Percentiles rank a stretch among this genome's conserved stretches.
Evolutionary conservation across 2,797 vertebrate genomes (phyloP).

Genomic region (Poecilia gillii): DNA sequence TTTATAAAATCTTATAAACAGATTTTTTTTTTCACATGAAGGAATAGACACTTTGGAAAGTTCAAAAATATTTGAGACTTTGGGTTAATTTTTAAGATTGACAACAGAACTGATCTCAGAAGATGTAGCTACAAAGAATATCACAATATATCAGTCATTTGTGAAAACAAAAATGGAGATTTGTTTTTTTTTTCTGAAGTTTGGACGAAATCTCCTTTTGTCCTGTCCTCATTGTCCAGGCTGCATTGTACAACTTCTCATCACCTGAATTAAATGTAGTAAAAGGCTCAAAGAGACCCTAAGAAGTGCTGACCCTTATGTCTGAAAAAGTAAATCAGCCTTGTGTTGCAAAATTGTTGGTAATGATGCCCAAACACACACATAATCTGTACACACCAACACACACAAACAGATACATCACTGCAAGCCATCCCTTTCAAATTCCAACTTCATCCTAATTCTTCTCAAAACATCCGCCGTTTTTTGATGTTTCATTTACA

Average conservation of each 20-base stretch:
- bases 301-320: neutral
- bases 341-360: neutral
- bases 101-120: neutral
- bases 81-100: neutral
- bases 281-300: neutral
- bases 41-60: neutral
- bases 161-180: neutral
- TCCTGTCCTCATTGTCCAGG: neutral
- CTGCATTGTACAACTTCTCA: neutral
- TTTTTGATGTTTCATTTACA: slow-evolving; percentile 72
- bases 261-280: neutral
- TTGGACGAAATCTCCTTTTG: neutral
- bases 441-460: slow-evolving; percentile 54
- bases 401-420: slow-evolving; percentile 14
- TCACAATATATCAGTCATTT: neutral
- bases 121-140: neutral
- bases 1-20: neutral
- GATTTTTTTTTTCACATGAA: neutral
- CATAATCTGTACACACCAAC: neutral
- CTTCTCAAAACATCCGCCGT: slow-evolving; percentile 49
- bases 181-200: neutral
- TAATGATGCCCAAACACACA: neutral
- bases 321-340: neutral
- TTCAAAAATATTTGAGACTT: neutral
- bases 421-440: slow-evolving; percentile 43